These are phyloP conservation scores for Pampusana beccarii DNA, from an alignment of 2,113 vertebrate genomes.

Conservation along the genomic window DNA sequence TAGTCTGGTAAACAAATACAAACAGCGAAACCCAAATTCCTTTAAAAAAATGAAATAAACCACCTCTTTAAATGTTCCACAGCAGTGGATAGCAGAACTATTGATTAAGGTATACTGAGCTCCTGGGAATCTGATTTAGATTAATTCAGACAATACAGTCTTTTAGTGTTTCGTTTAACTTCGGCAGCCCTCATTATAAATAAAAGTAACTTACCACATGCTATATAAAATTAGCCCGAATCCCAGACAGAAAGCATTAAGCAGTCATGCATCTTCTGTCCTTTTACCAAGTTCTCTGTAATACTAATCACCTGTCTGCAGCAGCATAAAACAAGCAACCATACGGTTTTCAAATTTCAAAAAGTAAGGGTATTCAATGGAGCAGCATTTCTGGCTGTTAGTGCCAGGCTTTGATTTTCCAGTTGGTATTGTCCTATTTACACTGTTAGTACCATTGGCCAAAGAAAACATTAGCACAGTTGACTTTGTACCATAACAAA, in stretches of 20 bases:
- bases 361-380: not conserved
- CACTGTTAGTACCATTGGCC: not conserved
- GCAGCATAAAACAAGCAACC: not conserved
- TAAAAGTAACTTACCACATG: not conserved
- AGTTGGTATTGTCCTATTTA: not conserved
- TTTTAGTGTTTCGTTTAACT: not conserved
- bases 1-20: not conserved
- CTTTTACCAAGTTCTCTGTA: not conserved
- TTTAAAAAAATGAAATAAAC: not conserved
- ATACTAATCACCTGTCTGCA: not conserved
- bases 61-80: not conserved
- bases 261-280: not conserved
- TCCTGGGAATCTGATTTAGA: not conserved
- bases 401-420: not conserved
- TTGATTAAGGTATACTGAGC: not conserved
- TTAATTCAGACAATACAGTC: not conserved
- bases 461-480: not conserved
- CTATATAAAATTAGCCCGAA: not conserved
- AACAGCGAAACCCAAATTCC: not conserved
- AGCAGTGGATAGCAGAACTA: not conserved
- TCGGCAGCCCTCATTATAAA: not conserved
- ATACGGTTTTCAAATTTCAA: accelerated
- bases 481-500: not conserved
- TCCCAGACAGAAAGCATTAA: not conserved
- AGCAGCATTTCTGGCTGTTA: not conserved